phyloP scores from a whole-genome alignment of 2,797 vertebrate species.

The Phrynocephalus guinanensis region DNA sequence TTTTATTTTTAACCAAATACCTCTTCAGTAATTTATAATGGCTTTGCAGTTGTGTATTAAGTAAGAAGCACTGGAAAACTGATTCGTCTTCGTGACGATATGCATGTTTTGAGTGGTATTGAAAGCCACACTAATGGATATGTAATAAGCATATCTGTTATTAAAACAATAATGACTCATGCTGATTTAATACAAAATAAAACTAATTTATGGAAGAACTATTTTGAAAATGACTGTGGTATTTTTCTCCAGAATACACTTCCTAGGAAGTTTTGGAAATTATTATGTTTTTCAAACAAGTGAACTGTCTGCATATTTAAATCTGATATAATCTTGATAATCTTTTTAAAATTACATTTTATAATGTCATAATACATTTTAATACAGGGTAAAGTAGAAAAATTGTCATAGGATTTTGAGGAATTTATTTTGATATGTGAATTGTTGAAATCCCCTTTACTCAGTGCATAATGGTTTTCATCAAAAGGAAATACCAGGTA shows the following conservation, averaged over 20 bases:
- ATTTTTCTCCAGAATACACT: slow-evolving; percentile 70
- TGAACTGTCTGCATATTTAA: slow-evolving; percentile 41
- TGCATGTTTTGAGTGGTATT: slow-evolving; percentile 97
- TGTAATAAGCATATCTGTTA: slow-evolving; percentile 99
- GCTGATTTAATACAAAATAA: slow-evolving; percentile 87
- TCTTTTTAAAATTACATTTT: slow-evolving; percentile 35
- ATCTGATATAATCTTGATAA: slow-evolving; percentile 44
- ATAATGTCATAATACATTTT: slow-evolving; percentile 44
- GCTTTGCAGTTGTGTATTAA: slow-evolving; percentile 92
- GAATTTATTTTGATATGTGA: slow-evolving; percentile 32
- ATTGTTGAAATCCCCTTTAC: slow-evolving; percentile 26
- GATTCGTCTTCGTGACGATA: slow-evolving; percentile 92
- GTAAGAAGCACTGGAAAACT: slow-evolving; percentile 98
- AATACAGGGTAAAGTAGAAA: slow-evolving; percentile 44
- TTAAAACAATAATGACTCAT: slow-evolving; percentile 85
- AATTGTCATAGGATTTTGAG: slow-evolving; percentile 39
- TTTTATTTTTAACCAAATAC: slow-evolving; percentile 89
- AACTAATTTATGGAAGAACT: slow-evolving; percentile 84
- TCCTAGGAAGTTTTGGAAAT: slow-evolving; percentile 40
- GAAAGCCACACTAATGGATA: slow-evolving; percentile 98
- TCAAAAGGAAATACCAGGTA: slow-evolving; percentile 36
- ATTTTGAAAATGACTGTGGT: slow-evolving; percentile 78
- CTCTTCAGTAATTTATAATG: slow-evolving; percentile 92
- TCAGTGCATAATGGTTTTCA: slow-evolving; percentile 33
- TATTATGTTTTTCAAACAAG: slow-evolving; percentile 26